These are phyloP conservation scores for Drosophila austrosaltans DNA, from an alignment of 2,888 invertebrate species.

Conservation along the genomic window DNA sequence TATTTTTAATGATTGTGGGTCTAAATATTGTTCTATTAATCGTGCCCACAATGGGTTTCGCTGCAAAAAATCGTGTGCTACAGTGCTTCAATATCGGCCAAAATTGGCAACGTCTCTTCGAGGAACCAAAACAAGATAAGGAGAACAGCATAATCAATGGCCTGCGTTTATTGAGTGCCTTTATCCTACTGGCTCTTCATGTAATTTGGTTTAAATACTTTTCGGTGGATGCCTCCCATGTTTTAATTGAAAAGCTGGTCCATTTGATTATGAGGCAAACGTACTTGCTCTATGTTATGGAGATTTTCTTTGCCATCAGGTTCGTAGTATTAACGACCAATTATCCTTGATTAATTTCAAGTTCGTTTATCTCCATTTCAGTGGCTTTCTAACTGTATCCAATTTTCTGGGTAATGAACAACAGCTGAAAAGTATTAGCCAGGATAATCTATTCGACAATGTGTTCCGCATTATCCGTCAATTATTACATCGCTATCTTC, in stretches of 20 bases:
- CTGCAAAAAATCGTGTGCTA: constrained; percentile 6
- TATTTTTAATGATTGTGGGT: background rate
- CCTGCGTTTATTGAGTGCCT: constrained; percentile 44
- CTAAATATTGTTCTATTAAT: constrained; percentile 28
- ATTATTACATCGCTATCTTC: constrained; percentile 49
- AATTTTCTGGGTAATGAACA: constrained; percentile 44
- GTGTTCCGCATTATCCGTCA: constrained; percentile 18
- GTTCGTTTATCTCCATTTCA: background rate
- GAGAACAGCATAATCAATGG: constrained; percentile 57
- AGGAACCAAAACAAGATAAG: background rate
- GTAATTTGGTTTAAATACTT: constrained; percentile 40
- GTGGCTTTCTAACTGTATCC: constrained; percentile 53
- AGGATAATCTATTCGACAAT: constrained; percentile 25
- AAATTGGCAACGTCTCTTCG: constrained; percentile 48
- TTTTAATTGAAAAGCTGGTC: background rate
- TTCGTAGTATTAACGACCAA: constrained; percentile 6
- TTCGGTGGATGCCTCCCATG: constrained; percentile 27
- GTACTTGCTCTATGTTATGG: constrained; percentile 30
- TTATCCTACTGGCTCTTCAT: constrained; percentile 35
- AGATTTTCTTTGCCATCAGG: constrained; percentile 56
- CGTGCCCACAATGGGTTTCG: constrained; percentile 12
- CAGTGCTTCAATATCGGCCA: constrained; percentile 40
- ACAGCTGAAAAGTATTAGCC: constrained; percentile 42
- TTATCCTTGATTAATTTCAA: background rate
- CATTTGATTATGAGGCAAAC: constrained; percentile 16